Evolutionary conservation across 1,140 invertebrate genomes (phyloP).

Genomic region (Hylyphantes graminicola): DNA sequence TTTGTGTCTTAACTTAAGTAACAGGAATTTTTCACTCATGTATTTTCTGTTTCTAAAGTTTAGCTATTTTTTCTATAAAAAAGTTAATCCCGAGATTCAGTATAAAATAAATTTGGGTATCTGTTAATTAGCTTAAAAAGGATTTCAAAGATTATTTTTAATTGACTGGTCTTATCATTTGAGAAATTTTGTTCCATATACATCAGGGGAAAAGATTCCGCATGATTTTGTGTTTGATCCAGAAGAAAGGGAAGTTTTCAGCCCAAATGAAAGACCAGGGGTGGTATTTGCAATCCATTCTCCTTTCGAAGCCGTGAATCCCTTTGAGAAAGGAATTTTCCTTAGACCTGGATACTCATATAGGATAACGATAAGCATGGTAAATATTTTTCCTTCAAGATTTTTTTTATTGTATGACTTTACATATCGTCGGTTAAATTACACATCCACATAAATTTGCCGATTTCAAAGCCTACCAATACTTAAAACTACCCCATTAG

Average conservation of each 20-base stretch:
- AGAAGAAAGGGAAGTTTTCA: slow-evolving; percentile 10
- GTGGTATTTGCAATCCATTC: slow-evolving; percentile 39
- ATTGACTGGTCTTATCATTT: not conserved
- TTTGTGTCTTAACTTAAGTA: too few species aligned
- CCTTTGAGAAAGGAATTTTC: slow-evolving; percentile 34
- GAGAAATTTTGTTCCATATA: not conserved
- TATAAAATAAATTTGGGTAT: not conserved
- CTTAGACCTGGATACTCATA: slow-evolving; percentile 25
- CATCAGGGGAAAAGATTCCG: not conserved
- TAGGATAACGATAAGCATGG: slow-evolving; percentile 14
- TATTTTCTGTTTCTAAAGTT: too few species aligned
- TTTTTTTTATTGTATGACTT: too few species aligned
- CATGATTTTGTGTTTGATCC: slow-evolving; percentile 17
- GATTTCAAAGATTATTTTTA: not conserved
- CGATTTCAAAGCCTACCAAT: not conserved
- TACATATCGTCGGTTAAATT: not conserved
- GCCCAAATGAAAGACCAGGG: not conserved
- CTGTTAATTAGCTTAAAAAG: not conserved
- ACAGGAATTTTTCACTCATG: too few species aligned
- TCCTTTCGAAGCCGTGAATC: slow-evolving; percentile 33
- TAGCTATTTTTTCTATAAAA: not conserved
- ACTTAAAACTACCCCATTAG: not conserved
- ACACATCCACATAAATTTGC: not conserved
- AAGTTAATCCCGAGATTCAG: not conserved
- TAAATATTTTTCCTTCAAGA: slow-evolving; percentile 8